Conservation (phyloP, 2,888 invertebrate species). For the Cryptocephalus primarius region DNA sequence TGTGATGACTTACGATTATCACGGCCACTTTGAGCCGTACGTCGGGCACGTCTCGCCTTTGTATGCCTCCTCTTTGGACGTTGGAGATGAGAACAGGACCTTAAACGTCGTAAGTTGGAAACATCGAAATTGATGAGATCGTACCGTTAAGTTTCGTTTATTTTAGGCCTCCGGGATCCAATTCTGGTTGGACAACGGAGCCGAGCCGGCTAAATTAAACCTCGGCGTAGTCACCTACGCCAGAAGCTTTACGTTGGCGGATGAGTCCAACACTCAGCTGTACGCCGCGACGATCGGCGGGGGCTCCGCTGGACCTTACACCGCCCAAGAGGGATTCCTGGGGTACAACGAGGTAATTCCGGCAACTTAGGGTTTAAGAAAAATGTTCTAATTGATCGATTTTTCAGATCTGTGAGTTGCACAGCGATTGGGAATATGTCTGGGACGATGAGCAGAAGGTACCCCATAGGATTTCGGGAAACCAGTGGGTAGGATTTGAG, state of each 20-base stretch:
- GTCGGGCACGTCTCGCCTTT: conserved; percentile 59
- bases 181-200: conserved; percentile 46
- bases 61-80: conserved; percentile 38
- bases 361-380: neutral
- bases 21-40: conserved; percentile 52
- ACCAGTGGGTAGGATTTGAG: conserved; percentile 60
- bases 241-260: conserved; percentile 50
- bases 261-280: conserved; percentile 36
- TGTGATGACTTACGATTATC: conserved; percentile 43
- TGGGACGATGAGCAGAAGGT: conserved; percentile 33
- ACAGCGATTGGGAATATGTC: conserved; percentile 25
- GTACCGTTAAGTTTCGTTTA: neutral
- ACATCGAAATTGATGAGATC: neutral
- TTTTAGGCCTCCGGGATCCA: conserved; percentile 37
- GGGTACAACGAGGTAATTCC: conserved; percentile 58
- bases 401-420: conserved; percentile 18
- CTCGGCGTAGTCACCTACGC: conserved; percentile 65
- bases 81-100: conserved; percentile 12
- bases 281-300: conserved; percentile 47
- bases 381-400: neutral
- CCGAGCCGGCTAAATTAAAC: conserved; percentile 50
- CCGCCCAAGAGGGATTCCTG: conserved; percentile 49
- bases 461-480: conserved; percentile 46
- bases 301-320: conserved; percentile 53
- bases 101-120: conserved; percentile 16